Evolutionary conservation across 2,113 vertebrate species (phyloP), one percentile per base, ranked within the genome.

Genomic region (Echinops telfairi): DNA sequence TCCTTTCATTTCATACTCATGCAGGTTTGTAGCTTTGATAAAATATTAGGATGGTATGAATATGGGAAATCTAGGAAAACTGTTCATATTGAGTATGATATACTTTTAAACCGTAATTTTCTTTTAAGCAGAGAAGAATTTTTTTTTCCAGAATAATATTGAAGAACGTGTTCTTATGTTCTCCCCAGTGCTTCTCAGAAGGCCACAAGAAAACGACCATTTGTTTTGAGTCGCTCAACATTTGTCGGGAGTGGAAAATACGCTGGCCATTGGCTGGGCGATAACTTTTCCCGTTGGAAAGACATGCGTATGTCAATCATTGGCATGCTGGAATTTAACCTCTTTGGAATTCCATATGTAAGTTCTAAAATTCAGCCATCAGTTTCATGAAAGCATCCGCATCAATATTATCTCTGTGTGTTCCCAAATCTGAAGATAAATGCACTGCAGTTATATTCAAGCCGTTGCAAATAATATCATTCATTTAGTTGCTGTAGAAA

Each of bases 281-380:
- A 99, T 98, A 99, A 98, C 76, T 98, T 97, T 94, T 99, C 98
- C 73, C 98, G 93, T 94, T 99, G 98, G 98, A 99, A 98, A 94
- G 98, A 99, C 95, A 98, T 99, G 92, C 98, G 97, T 93, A 98
- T 97, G 97, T 98, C 99, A 23, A 97, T 99, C 79, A 96, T 98
- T 10, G 98, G 98, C 92, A 98, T 99, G 97, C 96, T 99, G 78
- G 98, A 99, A 93, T 99, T 99, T 96, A 98, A 98, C 88, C 98
- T 99, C 94, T 99, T 99, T 78, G 98, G 98, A 91, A 96, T 99
- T 93, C 98, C 98, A 95, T 99, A 98, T 14, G 98, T 99, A 97
- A 99, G 98, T 96, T 68, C 23, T 40, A 60, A 68, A 81, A 91
- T 80, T 83, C 43, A 78, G 47, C 40, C 31, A 75, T 83, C 17